Percentiles rank a stretch among this genome's conserved stretches.
These are phyloP conservation scores for Diorhabda elongata DNA, from an alignment of 1,140 invertebrate genomes.

Conservation along the genomic window DNA sequence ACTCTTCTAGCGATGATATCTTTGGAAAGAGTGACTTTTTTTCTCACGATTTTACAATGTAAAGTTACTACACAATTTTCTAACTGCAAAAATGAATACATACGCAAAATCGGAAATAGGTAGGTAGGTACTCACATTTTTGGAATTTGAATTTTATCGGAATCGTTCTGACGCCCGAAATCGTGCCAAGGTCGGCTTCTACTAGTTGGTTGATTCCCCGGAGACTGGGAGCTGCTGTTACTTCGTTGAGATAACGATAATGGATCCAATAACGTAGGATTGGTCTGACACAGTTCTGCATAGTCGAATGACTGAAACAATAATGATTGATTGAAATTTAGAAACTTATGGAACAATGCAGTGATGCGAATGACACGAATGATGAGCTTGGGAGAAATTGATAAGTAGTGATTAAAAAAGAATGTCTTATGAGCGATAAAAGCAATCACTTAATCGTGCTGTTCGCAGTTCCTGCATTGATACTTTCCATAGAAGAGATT, in stretches of 20 bases:
- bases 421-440: not conserved
- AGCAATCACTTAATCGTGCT: not conserved
- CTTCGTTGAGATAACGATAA: conserved; percentile 54
- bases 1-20: too few relatives aligned
- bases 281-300: conserved; percentile 75
- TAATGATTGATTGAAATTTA: conserved; percentile 6
- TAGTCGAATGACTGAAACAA: conserved; percentile 77
- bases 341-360: conserved; percentile 2
- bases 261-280: conserved; percentile 48
- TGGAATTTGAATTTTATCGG: conserved; percentile 94
- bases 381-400: not conserved
- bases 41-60: too few relatives aligned
- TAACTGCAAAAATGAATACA: too few relatives aligned
- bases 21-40: too few relatives aligned
- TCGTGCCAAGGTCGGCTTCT: conserved; percentile 81
- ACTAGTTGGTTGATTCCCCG: conserved; percentile 59
- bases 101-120: too few relatives aligned
- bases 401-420: not conserved
- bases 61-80: too few relatives aligned
- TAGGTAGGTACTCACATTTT: conserved; percentile 79
- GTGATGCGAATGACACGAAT: conserved; percentile 21
- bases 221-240: conserved; percentile 58
- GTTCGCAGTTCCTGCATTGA: conserved; percentile 19
- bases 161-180: conserved; percentile 87
- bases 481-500: not conserved